Base-by-base conservation (phyloP, 2,113 vertebrate genomes). In the Stomatorhinus ivindoensis region DNA sequence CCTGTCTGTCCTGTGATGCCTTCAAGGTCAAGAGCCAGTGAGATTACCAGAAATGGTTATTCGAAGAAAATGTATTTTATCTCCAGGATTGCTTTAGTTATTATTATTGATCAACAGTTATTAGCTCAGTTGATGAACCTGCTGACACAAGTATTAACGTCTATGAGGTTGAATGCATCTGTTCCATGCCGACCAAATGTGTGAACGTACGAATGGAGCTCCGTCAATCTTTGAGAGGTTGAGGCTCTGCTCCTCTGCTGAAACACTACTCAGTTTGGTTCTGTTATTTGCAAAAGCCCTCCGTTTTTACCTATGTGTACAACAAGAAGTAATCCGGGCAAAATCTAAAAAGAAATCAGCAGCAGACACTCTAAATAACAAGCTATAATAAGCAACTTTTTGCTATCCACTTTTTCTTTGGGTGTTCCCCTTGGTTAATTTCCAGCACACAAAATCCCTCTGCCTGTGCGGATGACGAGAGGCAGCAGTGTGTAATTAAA, bases 41-140 rank as follows among this genome's bases (percentile, higher is more conserved):
- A 94, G 93, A 93, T 91, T 93, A 93, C 93, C 93, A 91, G 90
- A 94, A 93, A 93, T 91, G 92, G 92, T 92, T 94, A 92, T 94
- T 94, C 91, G 92, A 93, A 89, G 31, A 86, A 51, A 87, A 93
- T 90, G 92, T 93, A 87, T 92, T 93, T 93, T 91, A 90, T 92
- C 92, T 92, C 89, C 91, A 91, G 92, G 92, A 92, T 92, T 89
- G 89, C 19, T 5, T 88, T 35, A 87, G 90, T 92, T 91, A 91
- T 92, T 90, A 85, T 91, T 92, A 92, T 80, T 69, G 92, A 91
- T 87, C 90, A 82, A 86, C 92, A 91, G 90, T 92, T 91, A 92
- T 94, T 93, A 93, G 90, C 90, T 65, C 84, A 83, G 89, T 90
- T 84, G 8, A 90, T 88, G 69, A 76, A 91, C 55, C 31, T 39